Base-by-base conservation (phyloP, 2,113 vertebrate genomes). In the Thomomys bottae region DNA sequence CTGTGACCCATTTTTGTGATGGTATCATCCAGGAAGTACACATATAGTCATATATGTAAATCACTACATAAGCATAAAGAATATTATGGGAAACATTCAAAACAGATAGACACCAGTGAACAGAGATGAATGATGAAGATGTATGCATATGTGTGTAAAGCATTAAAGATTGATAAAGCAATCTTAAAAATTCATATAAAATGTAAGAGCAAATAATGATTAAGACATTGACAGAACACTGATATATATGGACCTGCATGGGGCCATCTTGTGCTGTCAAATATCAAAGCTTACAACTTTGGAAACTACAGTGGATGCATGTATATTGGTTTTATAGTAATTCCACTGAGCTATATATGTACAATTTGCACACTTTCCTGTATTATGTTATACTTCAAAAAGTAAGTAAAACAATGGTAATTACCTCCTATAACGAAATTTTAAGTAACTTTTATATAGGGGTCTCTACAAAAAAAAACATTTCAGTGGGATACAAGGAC, bases 261-360 rank as follows among this genome's bases (percentile, higher is more conserved):
- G 66, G 0, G 11, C 17, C 11, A 1, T 88, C 42, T 84, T 57
- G 6, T 0, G 63, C 4, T 83, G 23, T 78, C 24, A 54, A 64
- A 68, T 68, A 77, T 42, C 34, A 86, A 73, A 71, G 90, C 32
- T 84, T 49, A 36, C 49, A 34, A 78, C 21, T 85, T 77, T 64
- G 0, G 0, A 82, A 71, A 11, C 26, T 63, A 71, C 0, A 32
- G 66, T 20, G 6, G 28, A 72, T n/a, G 28, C 4, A 30, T 23
- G 8, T 6, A 2, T 30, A 34, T 61, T 40, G 6, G 67, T 77
- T 76, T 88, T 57, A 5, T 8, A 71, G 79, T 34, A 75, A 40
- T 71, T 59, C 45, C 30, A 34, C 40, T 40, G 36, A 66, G 24
- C 9, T 68, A 5, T 17, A 17, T 15, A 14, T 73, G 30, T 64